Conservation (phyloP, 2,888 invertebrate species). For the Spilosoma lubricipeda region DNA sequence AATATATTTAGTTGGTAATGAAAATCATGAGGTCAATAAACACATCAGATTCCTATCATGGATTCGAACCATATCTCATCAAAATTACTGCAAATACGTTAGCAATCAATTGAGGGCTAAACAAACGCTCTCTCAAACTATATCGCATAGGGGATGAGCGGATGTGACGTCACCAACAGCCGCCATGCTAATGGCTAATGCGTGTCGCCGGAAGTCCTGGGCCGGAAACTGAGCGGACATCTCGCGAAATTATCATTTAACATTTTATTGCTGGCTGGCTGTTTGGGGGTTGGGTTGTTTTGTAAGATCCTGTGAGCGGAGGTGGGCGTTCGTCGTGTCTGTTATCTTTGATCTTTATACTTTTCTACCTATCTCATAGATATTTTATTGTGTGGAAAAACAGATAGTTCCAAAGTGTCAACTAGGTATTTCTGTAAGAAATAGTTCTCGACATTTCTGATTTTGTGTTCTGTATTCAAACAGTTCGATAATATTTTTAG, state of each 20-base stretch:
- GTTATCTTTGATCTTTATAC: slow-evolving; percentile 2
- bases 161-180: slow-evolving; percentile 77
- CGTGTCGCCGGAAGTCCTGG: slow-evolving; percentile 80
- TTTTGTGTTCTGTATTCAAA: not conserved
- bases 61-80: slow-evolving; percentile 15
- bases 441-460: not conserved
- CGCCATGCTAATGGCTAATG: slow-evolving; percentile 83
- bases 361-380: not conserved
- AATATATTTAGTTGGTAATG: not conserved
- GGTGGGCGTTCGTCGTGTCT: slow-evolving; percentile 19
- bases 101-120: slow-evolving; percentile 53
- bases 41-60: not conserved
- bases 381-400: not conserved
- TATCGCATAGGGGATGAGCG: slow-evolving; percentile 56
- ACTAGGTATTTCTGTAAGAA: not conserved
- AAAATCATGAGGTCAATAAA: not conserved
- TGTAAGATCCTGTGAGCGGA: slow-evolving; percentile 31
- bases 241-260: slow-evolving; percentile 82
- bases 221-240: slow-evolving; percentile 78
- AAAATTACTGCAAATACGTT: slow-evolving; percentile 51
- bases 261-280: slow-evolving; percentile 73
- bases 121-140: slow-evolving; percentile 47
- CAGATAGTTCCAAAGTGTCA: not conserved
- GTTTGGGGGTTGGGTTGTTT: slow-evolving; percentile 49
- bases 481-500: not conserved